Base-by-base conservation (phyloP, 2,113 vertebrate species). In the Aptenodytes forsteri region DNA sequence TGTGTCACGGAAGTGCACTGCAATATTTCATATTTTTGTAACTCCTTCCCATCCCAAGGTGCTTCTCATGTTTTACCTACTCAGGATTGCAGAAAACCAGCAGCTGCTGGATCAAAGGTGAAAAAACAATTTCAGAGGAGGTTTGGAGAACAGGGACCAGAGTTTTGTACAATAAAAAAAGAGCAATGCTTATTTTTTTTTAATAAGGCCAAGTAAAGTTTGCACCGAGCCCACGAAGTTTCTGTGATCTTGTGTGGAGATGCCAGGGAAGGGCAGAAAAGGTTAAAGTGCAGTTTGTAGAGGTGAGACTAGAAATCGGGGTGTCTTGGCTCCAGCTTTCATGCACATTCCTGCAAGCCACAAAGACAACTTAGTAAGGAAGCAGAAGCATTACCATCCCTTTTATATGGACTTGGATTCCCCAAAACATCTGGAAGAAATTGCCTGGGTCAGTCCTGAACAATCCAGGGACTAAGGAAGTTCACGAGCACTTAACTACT, bases 361-460 rank as follows among this genome's bases (percentile, higher is more conserved):
- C 91, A 91, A 97, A 96, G 97, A 93, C 95, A 97, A 95, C 70
- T 94, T 80, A 91, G 93, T 69, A 95, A 96, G 94, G 94, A 95
- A 94, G 96, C 90, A 96, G 89, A 69, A 94, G 93, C 96, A 95
- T 91, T 95, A 94, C 84, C 82, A 91, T 77, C 84, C 87, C 96
- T 95, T 95, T 96, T 77, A 89, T 72, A 97, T 2, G 42, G 90
- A 91, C 91, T 91, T 89, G 93, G 94, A 97, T 96, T 91, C 91
- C 93, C 94, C 87, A 65, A 70, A 90, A 97, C 96, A 96, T 97
- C 95, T 95, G 97, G 97, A 97, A 97, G 86, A 97, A 97, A 97
- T 96, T 95, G 93, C 71, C 91, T 90, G 87, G 95, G 95, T 95
- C 95, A 96, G 87, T 94, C 83, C 81, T 95, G 96, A 96, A 95